Conservation (phyloP, 1,140 invertebrate species). For the Trachymyrmex septentrionalis region DNA sequence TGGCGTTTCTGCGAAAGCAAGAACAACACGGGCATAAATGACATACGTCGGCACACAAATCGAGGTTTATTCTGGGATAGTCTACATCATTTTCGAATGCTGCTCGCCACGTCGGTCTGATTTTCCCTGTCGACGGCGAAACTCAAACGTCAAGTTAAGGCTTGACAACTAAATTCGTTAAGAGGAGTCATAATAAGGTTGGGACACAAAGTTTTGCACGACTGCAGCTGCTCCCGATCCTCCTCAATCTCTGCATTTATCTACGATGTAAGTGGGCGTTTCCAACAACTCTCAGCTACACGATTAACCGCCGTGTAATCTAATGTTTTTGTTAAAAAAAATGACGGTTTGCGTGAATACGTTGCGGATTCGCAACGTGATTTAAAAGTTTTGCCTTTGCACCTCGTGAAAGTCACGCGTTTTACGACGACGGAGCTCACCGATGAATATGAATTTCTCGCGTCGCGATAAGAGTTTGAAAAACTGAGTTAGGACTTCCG, state of each 20-base stretch:
- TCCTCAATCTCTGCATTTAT: slow-evolving; percentile 45
- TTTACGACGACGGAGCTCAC: slow-evolving; percentile 16
- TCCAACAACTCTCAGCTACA: slow-evolving; percentile 40
- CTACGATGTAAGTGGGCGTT: slow-evolving; percentile 42
- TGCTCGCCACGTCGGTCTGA: slow-evolving; percentile 20
- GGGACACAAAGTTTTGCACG: slow-evolving; percentile 79
- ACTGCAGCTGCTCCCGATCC: slow-evolving; percentile 66
- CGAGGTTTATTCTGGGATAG: slow-evolving; percentile 57
- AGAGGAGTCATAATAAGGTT: slow-evolving; percentile 83
- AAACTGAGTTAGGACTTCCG: slow-evolving; percentile 31
- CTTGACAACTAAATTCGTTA: slow-evolving; percentile 83
- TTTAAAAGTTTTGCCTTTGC: slow-evolving; percentile 40
- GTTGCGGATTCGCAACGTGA: slow-evolving; percentile 38
- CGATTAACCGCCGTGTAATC: slow-evolving; percentile 60
- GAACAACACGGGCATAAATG: not conserved
- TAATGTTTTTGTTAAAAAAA: slow-evolving; percentile 37
- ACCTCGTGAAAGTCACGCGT: slow-evolving; percentile 11
- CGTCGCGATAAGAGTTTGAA: slow-evolving; percentile 30
- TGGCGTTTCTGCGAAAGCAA: not conserved
- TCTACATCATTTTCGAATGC: slow-evolving; percentile 41
- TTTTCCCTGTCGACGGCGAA: slow-evolving; percentile 70
- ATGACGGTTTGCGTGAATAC: slow-evolving; percentile 32
- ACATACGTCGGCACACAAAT: slow-evolving; percentile 19
- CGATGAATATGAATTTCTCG: slow-evolving; percentile 26
- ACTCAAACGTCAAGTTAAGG: slow-evolving; percentile 83